These are phyloP conservation scores for Panthera uncia DNA, from an alignment of 2,113 vertebrate genomes.

Conservation along the genomic window DNA sequence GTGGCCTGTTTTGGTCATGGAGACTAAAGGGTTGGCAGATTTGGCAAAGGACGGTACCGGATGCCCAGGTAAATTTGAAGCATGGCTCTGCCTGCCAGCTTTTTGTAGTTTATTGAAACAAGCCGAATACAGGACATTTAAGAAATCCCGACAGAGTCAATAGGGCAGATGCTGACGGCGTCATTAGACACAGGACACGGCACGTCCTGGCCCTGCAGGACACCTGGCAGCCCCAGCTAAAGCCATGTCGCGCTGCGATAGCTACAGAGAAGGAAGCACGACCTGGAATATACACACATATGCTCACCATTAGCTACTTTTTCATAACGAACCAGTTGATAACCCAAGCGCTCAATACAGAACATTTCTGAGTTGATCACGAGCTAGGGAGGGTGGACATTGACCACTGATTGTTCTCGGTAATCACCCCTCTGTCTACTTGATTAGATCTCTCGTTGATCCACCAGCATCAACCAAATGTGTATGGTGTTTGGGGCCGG, in stretches of 20 bases:
- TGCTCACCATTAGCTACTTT: background rate
- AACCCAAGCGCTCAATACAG: background rate
- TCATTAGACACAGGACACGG: background rate
- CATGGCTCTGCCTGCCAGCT: background rate
- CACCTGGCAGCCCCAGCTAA: background rate
- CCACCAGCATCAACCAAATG: background rate
- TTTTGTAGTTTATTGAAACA: background rate
- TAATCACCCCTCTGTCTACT: background rate
- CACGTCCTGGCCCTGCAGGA: background rate
- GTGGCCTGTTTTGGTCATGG: constrained; percentile 40
- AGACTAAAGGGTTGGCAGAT: background rate
- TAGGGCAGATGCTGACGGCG: background rate
- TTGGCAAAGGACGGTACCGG: background rate
- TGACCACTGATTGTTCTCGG: background rate
- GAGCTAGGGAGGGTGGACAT: background rate
- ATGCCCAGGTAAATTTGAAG: background rate
- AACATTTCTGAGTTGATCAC: background rate
- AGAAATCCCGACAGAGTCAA: too few species aligned
- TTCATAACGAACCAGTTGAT: background rate
- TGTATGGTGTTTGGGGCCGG: background rate
- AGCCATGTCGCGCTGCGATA: background rate
- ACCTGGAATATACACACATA: too few species aligned
- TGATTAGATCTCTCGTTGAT: background rate
- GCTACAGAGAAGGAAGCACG: background rate
- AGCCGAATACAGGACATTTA: background rate